These are phyloP conservation scores for Pangasius mekongensis DNA, from an alignment of 2,797 vertebrate genomes.

Conservation along the genomic window DNA sequence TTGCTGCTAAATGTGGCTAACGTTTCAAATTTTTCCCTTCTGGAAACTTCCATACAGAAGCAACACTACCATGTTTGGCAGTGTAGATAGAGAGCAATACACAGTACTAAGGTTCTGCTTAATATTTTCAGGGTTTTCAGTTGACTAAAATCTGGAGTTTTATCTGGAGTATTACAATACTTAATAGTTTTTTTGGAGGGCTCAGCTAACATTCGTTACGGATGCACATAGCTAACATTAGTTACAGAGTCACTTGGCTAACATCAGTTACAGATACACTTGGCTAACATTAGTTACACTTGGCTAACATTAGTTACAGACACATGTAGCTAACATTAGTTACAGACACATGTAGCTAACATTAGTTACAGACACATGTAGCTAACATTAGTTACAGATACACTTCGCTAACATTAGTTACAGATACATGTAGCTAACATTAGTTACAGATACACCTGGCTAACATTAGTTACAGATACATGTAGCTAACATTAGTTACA, in stretches of 20 bases:
- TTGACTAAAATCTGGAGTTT: neutral
- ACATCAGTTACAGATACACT: neutral
- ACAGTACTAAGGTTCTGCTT: neutral
- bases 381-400: neutral
- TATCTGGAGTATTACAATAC: neutral
- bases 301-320: neutral
- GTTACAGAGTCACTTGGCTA: neutral
- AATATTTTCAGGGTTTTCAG: neutral
- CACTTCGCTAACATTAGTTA: too few species aligned
- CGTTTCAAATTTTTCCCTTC: too few species aligned
- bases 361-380: neutral
- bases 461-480: too few species aligned
- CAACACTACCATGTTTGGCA: neutral
- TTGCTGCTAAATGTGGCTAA: too few species aligned
- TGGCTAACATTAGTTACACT: neutral
- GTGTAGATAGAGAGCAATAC: neutral
- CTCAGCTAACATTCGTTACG: neutral
- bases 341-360: neutral
- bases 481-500: too few species aligned
- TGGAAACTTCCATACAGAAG: neutral
- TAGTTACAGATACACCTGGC: neutral
- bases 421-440: neutral
- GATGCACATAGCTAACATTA: neutral
- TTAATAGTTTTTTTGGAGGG: neutral
- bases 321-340: neutral